Evolutionary conservation across 2,113 vertebrate genomes (phyloP), one percentile per base, ranked within the genome.

Genomic region (Psilopsiagon aymara): DNA sequence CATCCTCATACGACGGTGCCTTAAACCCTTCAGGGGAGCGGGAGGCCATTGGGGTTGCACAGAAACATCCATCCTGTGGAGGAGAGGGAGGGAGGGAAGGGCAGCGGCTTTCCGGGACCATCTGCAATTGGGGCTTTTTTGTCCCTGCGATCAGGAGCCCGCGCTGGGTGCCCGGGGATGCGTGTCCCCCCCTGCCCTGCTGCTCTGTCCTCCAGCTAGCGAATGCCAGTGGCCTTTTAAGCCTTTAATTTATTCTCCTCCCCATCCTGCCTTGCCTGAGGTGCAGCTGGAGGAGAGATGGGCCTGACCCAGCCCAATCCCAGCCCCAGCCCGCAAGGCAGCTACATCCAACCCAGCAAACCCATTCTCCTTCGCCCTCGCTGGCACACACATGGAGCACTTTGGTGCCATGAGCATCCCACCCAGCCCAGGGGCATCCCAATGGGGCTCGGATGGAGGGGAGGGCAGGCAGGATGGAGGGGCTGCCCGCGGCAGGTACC

Each of bases 1-100:
- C 97, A 96, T 97, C 94, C 97, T 96, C 63, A 79, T 95, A 97
- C 90, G 62, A 97, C 96, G 94, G 98, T 98, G 98, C 98, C 98
- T 98, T 98, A 98, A 97, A 98, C 93, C 91, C 96, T 94, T 96
- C 70, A 11, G 94, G 96, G 97, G 96, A 96, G 97, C 37, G 39
- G 94, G 96, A 94, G 86, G 94, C 82, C 94, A 37, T 17, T 77
- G 90, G 95, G 80, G 79, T 37, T 53, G 53, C 63, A 43, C 74
- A 47, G 86, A 60, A 88, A 2, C 5, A 11, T 80, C 73, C 5
- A 1, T 66, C 71, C 82, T 59, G 53, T 29, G 2, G 47, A 71
- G 91, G 44, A 52, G 46, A 49, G 39, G 85, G 63, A 77, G 39
- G 85, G 59, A 77, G 24, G 46, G 62, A 51, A 76, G 71, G 89